Conservation (phyloP, 2,888 invertebrate species). For the Catonia carolina region DNA sequence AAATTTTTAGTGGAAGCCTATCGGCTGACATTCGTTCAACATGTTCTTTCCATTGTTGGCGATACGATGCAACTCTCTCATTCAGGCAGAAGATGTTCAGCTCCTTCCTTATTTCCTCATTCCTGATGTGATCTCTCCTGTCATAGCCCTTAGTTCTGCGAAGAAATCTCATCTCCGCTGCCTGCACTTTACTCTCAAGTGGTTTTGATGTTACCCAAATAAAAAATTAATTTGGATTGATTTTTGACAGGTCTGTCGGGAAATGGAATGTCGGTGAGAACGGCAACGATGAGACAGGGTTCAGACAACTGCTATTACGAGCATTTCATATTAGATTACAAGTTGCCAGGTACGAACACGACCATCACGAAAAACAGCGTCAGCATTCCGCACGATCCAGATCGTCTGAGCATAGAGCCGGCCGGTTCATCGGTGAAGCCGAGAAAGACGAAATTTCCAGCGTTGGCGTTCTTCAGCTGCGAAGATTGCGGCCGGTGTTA, state of each 20-base stretch:
- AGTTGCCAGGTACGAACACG: not conserved
- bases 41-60: too few species aligned
- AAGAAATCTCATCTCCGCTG: too few species aligned
- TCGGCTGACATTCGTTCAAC: too few species aligned
- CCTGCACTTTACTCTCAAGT: too few species aligned
- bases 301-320: conserved; percentile 4
- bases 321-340: conserved; percentile 3
- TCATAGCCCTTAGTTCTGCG: too few species aligned
- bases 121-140: too few species aligned
- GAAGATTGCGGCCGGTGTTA: conserved; percentile 36
- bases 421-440: conserved; percentile 21
- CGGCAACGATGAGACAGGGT: not conserved
- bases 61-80: too few species aligned
- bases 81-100: too few species aligned
- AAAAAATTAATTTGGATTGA: too few species aligned
- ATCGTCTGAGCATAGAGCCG: conserved; percentile 1
- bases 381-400: not conserved
- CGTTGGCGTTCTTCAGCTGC: conserved; percentile 28
- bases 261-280: not conserved
- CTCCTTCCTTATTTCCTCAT: too few species aligned
- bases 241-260: not conserved
- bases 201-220: too few species aligned
- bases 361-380: not conserved
- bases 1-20: too few species aligned
- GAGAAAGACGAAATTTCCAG: conserved; percentile 23